phyloP scores from a whole-genome alignment of 2,888 invertebrate species.

The Phyllotreta striolata region DNA sequence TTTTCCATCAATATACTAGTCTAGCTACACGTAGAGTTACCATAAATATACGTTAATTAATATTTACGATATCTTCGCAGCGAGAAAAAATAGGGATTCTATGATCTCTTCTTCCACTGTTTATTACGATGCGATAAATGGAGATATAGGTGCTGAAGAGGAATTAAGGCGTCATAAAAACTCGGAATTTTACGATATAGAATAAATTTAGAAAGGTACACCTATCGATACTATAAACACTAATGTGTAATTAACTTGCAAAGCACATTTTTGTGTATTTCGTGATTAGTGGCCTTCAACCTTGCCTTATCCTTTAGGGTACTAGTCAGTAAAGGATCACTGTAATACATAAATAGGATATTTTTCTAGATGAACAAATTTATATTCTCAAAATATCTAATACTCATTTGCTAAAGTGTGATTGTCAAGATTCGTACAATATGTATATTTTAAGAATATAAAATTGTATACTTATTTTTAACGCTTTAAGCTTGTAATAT shows the following conservation, averaged over 20 bases:
- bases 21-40: background rate
- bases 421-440: background rate
- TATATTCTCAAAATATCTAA: no score
- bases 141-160: slow-evolving; percentile 40
- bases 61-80: slow-evolving; percentile 38
- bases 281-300: slow-evolving; percentile 18
- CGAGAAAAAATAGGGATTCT: slow-evolving; percentile 49
- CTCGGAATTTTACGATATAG: slow-evolving; percentile 7
- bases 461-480: slow-evolving; percentile 1
- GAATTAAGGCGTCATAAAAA: slow-evolving; percentile 13
- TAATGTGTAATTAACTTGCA: slow-evolving; percentile 1
- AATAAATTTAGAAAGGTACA: background rate
- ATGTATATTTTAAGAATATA: slow-evolving; percentile 1
- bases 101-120: slow-evolving; percentile 45
- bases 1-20: no score
- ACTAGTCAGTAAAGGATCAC: slow-evolving; percentile 22
- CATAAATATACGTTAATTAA: background rate
- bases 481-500: slow-evolving; percentile 10
- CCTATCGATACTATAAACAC: background rate
- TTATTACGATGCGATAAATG: slow-evolving; percentile 50
- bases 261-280: background rate
- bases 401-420: no score
- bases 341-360: background rate
- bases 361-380: no score
- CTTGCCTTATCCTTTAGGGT: slow-evolving; percentile 21